These are phyloP conservation scores for Heliconius nattereri DNA, from an alignment of 1,140 invertebrate genomes.

Conservation along the genomic window DNA sequence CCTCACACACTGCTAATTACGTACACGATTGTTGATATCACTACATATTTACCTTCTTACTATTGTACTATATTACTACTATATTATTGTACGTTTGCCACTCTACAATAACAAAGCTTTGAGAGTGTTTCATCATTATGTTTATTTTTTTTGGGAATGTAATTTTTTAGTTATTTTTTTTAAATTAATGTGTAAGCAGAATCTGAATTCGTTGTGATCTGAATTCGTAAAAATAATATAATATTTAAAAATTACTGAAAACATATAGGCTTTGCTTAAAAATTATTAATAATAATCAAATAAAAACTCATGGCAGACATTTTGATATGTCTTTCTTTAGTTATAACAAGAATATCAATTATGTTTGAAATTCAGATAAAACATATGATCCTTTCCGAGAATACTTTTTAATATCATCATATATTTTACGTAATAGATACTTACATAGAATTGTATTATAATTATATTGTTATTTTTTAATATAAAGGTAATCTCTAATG, in stretches of 20 bases:
- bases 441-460: not conserved
- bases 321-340: not conserved
- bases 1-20: conserved; percentile 38
- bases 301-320: not conserved
- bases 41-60: conserved; percentile 10
- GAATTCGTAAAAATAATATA: too few relatives aligned
- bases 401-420: not conserved
- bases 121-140: not conserved
- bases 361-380: not conserved
- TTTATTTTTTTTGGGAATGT: not conserved
- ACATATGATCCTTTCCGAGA: not conserved
- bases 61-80: too few relatives aligned
- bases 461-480: too few relatives aligned
- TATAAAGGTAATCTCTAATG: too few relatives aligned
- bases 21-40: conserved; percentile 23
- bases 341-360: not conserved
- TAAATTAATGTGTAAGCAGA: too few relatives aligned
- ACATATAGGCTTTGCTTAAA: too few relatives aligned
- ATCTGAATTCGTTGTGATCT: too few relatives aligned
- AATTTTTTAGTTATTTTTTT: not conserved
- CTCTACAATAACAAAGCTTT: not conserved
- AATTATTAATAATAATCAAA: not conserved
- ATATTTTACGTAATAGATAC: not conserved
- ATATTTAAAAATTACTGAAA: too few relatives aligned
- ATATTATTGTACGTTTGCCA: not conserved